phyloP scores from a whole-genome alignment of 2,113 vertebrate species.

The Albula glossodonta region DNA sequence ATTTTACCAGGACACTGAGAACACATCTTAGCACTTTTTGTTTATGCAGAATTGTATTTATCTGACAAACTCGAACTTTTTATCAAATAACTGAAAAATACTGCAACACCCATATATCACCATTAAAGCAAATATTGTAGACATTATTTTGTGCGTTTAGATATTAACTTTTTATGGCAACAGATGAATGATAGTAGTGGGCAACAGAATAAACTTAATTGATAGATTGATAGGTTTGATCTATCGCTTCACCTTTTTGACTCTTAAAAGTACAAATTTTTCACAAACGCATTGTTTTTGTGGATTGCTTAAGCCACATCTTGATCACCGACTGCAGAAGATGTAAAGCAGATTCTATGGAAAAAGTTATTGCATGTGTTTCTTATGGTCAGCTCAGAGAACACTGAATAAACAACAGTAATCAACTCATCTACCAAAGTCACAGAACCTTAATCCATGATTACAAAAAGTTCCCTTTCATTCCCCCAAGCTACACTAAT shows the following conservation, averaged over 20 bases:
- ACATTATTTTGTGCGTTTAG: background rate
- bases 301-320: background rate
- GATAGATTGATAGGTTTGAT: background rate
- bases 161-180: background rate
- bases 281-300: background rate
- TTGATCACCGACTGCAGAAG: background rate
- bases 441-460: too few relatives aligned
- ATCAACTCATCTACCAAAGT: too few relatives aligned
- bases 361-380: background rate
- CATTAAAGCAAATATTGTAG: background rate
- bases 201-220: background rate
- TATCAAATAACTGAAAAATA: background rate
- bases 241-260: background rate
- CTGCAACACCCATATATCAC: background rate
- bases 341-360: background rate
- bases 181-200: background rate
- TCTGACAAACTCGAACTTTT: background rate
- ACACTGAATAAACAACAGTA: too few relatives aligned
- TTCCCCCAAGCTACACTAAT: too few relatives aligned
- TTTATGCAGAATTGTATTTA: background rate
- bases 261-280: background rate
- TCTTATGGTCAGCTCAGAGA: background rate
- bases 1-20: background rate
- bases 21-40: background rate
- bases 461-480: too few relatives aligned